Evolutionary conservation across 1,140 invertebrate species (phyloP).

Genomic region (Holotrichia oblita): DNA sequence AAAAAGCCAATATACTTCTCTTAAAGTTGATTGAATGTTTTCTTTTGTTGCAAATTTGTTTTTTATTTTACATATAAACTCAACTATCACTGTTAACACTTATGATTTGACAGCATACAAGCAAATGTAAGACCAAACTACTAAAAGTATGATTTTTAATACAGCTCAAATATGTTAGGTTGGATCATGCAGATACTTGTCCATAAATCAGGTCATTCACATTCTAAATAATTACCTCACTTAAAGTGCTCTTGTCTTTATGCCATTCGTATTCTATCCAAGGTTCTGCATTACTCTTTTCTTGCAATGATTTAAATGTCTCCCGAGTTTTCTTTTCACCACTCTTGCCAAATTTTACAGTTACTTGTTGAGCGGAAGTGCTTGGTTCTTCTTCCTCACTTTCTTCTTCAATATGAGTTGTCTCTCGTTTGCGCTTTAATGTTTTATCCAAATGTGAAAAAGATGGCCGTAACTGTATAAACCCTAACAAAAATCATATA

Average conservation of each 20-base stretch:
- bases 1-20: too few species aligned
- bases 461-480: constrained; percentile 81
- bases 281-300: constrained; percentile 77
- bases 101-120: too few species aligned
- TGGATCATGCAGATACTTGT: too few species aligned
- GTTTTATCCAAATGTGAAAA: constrained; percentile 84
- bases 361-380: constrained; percentile 66
- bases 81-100: too few species aligned
- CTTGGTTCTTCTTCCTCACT: constrained; percentile 69
- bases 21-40: too few species aligned
- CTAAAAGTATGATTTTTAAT: too few species aligned
- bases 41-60: too few species aligned
- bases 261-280: constrained; percentile 77
- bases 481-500: constrained; percentile 55
- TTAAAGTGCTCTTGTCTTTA: constrained; percentile 55
- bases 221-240: constrained; percentile 46
- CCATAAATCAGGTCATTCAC: not conserved
- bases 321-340: constrained; percentile 77
- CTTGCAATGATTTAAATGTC: constrained; percentile 72
- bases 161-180: not conserved
- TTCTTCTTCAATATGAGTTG: constrained; percentile 70
- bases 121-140: too few species aligned
- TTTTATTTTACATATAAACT: too few species aligned
- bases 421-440: constrained; percentile 72
- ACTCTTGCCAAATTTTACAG: constrained; percentile 83